Base-by-base conservation (phyloP, 2,113 vertebrate genomes). In the Solea solea region DNA sequence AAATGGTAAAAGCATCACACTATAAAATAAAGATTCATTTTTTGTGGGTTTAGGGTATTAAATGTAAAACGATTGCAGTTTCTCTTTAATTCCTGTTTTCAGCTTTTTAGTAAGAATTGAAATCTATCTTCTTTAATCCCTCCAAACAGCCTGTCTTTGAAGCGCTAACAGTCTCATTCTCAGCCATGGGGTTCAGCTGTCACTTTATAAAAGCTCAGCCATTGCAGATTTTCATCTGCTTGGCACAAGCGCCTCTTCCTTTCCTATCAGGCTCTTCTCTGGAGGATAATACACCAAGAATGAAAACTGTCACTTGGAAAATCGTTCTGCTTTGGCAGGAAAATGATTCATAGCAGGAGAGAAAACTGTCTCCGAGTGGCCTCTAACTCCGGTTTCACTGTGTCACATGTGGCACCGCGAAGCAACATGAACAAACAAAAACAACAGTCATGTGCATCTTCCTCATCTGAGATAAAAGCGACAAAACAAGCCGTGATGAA, bases 171-270 rank as follows among this genome's bases (percentile, higher is more conserved):
- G 64, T 74, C 66, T 76, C 73, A 21, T 21, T 53, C 76, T 28
- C 40, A 69, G 67, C 82, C 81, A 84, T 89, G 76, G 60, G 59
- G 75, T 90, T 90, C 93, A 94, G 91, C 89, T 93, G 93, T 90
- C 74, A 41, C 61, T 69, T 78, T 68, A 71, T 81, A 76, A 79
- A 87, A 75, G 64, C 76, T 86, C 69, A 77, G 74, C 76, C 63
- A 84, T 76, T 77, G 56, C 77, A 85, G 78, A 92, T 86, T 85
- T 79, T 92, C 81, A 87, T 90, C 83, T 85, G 84, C 76, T 80
- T 85, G 82, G 86, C 85, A 85, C 76, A 81, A 77, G 72, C 72
- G 68, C 55, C 69, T 84, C 83, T 81, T 87, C 86, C 71, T 85
- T 74, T 14, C 72, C 81, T 62, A 77, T 84, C 69, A 61, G 68